Base-by-base conservation (phyloP, 2,797 vertebrate genomes). In the Myotis pilosus region DNA sequence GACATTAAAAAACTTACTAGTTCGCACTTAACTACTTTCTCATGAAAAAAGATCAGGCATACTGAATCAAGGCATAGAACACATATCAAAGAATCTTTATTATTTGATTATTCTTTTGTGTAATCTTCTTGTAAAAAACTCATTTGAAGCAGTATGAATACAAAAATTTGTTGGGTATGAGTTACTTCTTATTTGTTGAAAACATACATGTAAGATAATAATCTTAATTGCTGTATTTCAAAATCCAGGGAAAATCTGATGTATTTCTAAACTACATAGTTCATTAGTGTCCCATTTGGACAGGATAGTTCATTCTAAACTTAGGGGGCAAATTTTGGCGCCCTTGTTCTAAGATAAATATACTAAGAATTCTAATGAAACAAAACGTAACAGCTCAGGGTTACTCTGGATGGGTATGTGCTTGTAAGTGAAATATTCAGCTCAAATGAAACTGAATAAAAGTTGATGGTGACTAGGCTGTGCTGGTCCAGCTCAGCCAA, bases 241-340 rank as follows among this genome's bases (percentile, higher is more conserved):
- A 62, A 83, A 83, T 68, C 9, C 6, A 0, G 17, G 22, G 4
- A 7, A 55, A 82, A 74, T 33, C 30, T 69, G 13, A 51, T 64
- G 88, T 64, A 74, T 74, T 94, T 93, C 57, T 62, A 53, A 76
- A 68, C 62, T 91, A 36, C 68, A n/a, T 81, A 66, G 30, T 81
- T 95, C 8, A 36, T 16, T 75, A 25, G 4, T 60, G 9, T 82
- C 6, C 57, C 62, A 41, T 51, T 78, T 82, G 3, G 4, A 87
- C 60, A 91, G 28, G 25, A n/a, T 23, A 68, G 8, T 53, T 28
- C 62, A 38, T 60, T 75, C 28, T 78, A 75, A 64, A 22, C 0
- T 23, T 57, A 55, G 16, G 7, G 57, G 33, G 16, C 49, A 60
- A 41, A 91, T 91, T 76, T 36, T 64, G 33, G 20, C 30, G 55